phyloP scores from a whole-genome alignment of 2,113 vertebrate genomes.

The Melanostigma gelatinosum region DNA sequence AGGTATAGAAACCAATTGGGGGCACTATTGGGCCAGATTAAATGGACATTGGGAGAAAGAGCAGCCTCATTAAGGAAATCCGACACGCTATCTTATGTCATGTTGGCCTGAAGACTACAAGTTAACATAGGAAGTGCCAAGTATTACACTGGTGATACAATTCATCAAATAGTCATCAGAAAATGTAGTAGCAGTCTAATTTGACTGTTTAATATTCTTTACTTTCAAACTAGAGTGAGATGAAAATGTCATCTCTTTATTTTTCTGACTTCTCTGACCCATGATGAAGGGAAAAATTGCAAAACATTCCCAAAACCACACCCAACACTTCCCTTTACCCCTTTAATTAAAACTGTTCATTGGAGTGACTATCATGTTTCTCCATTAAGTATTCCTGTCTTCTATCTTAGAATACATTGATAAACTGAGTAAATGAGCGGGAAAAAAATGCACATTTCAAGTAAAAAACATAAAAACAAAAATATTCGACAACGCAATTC shows the following conservation, averaged over 20 bases:
- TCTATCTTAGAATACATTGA: background rate
- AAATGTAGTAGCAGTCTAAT: background rate
- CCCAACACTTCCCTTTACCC: background rate
- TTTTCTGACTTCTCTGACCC: background rate
- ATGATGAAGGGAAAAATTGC: too few relatives aligned
- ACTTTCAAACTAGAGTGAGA: background rate
- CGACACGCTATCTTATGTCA: background rate
- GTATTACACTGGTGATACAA: background rate
- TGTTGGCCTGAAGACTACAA: background rate
- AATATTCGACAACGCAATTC: background rate
- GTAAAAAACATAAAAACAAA: constrained; percentile 5
- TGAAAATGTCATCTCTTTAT: background rate
- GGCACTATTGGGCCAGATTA: background rate
- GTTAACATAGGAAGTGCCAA: background rate
- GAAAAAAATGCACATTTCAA: background rate
- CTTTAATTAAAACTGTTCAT: background rate
- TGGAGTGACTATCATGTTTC: background rate
- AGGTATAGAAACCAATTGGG: background rate
- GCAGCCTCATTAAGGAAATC: background rate
- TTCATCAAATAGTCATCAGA: background rate
- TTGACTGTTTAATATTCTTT: background rate
- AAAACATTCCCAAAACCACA: background rate
- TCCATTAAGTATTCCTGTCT: background rate
- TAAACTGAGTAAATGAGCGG: background rate
- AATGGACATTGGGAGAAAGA: background rate